Evolutionary conservation across 1,140 invertebrate genomes (phyloP).

Genomic region (Globodera ellingtonae): DNA sequence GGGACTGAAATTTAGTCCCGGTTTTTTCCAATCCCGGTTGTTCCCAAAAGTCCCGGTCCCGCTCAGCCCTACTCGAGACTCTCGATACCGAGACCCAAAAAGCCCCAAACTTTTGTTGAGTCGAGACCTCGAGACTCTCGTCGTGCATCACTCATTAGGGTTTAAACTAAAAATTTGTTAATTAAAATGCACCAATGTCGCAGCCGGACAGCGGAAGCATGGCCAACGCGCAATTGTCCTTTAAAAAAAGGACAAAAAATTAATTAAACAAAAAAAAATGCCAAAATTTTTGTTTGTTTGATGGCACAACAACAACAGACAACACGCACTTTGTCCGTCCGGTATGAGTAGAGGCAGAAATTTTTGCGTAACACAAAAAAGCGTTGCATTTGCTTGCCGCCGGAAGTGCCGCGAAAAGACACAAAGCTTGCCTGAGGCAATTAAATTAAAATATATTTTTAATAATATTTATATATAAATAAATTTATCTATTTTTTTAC

Average conservation of each 20-base stretch:
- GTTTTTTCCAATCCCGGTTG: no score
- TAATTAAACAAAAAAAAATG: no score
- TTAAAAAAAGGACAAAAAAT: slow-evolving; percentile 16
- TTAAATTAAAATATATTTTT: background rate
- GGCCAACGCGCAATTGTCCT: slow-evolving; percentile 46
- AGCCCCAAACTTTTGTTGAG: no score
- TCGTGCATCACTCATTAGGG: no score
- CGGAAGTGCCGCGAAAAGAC: slow-evolving; percentile 46
- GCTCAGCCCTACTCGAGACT: no score
- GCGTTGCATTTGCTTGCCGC: slow-evolving; percentile 45
- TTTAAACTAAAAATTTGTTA: no score
- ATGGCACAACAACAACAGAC: no score
- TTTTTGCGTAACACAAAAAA: slow-evolving; percentile 62
- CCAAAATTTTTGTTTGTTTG: background rate
- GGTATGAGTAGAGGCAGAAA: slow-evolving; percentile 63
- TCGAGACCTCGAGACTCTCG: no score
- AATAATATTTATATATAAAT: background rate
- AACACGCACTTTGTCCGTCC: slow-evolving; percentile 35
- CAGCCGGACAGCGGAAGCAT: slow-evolving; percentile 54
- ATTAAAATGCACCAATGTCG: slow-evolving; percentile 34
- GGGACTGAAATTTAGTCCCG: no score
- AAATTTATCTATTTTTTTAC: background rate
- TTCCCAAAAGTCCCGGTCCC: no score
- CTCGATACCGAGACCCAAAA: no score
- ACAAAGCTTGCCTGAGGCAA: slow-evolving; percentile 36